phyloP scores from a whole-genome alignment of 2,797 vertebrate species.

The Odontamblyopus rebecca region DNA sequence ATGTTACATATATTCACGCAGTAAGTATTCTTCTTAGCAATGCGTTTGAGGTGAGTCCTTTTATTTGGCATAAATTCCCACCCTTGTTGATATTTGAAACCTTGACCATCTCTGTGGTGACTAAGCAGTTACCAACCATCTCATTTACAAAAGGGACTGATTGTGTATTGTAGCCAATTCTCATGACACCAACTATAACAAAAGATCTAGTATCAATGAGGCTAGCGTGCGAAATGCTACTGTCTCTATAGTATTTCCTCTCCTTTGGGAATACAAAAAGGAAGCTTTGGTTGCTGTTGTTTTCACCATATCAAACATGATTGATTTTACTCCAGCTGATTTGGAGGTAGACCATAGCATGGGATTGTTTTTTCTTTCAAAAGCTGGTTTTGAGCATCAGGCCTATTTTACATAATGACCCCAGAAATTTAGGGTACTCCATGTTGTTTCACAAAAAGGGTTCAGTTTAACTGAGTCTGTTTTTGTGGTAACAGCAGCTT shows the following conservation, averaged over 20 bases:
- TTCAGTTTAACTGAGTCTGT: too few relatives aligned
- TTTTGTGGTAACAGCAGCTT: too few relatives aligned
- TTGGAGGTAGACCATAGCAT: too few relatives aligned
- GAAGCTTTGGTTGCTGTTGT: not conserved
- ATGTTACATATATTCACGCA: not conserved
- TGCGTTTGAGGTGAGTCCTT: not conserved
- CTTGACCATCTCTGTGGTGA: not conserved
- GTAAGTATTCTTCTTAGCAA: not conserved
- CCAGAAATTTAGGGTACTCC: too few relatives aligned
- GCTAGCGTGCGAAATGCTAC: not conserved
- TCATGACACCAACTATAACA: not conserved
- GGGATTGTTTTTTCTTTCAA: too few relatives aligned
- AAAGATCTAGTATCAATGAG: not conserved
- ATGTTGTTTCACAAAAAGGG: too few relatives aligned
- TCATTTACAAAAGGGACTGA: not conserved
- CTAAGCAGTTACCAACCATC: not conserved
- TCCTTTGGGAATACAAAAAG: not conserved
- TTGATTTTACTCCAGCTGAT: too few relatives aligned
- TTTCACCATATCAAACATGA: not conserved
- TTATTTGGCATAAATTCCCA: not conserved
- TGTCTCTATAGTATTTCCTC: not conserved
- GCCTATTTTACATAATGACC: too few relatives aligned
- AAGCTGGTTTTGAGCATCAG: too few relatives aligned
- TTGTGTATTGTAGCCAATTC: not conserved
- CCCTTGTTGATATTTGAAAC: not conserved